phyloP scores from a whole-genome alignment of 1,140 invertebrate genomes.

The Ceratosolen fusciceps region DNA sequence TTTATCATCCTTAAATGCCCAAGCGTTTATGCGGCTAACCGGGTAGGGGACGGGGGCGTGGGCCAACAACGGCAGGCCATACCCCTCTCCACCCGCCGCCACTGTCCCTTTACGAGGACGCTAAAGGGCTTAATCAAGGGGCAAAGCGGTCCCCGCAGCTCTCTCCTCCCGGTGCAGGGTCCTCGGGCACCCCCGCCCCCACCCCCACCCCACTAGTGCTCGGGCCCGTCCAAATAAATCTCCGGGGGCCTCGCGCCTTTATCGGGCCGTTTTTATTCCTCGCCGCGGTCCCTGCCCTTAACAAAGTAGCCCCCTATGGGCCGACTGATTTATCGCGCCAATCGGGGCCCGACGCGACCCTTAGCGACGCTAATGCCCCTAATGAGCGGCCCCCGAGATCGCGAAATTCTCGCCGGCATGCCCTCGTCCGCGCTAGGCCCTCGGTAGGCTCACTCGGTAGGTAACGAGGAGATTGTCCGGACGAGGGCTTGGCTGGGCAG shows the following conservation, averaged over 20 bases:
- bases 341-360: background rate
- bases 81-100: too few relatives aligned
- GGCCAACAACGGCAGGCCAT: too few relatives aligned
- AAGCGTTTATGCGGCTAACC: slow-evolving; percentile 22
- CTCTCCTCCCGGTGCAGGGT: too few relatives aligned
- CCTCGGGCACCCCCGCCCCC: too few relatives aligned
- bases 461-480: background rate
- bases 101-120: background rate
- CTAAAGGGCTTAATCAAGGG: slow-evolving; percentile 41
- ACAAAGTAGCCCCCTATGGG: slow-evolving; percentile 7
- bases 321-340: slow-evolving; percentile 38
- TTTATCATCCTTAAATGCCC: slow-evolving; percentile 18
- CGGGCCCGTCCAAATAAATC: slow-evolving; percentile 30
- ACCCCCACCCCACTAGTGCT: background rate
- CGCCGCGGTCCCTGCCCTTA: background rate
- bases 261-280: background rate
- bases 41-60: background rate
- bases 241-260: background rate
- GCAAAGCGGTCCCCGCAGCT: too few relatives aligned
- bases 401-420: too few relatives aligned
- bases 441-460: too few relatives aligned
- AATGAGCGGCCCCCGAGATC: background rate
- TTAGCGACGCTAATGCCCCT: background rate
- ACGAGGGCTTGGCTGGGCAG: too few relatives aligned
- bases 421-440: background rate